These are phyloP conservation scores for Cebuella pygmaea DNA, from an alignment of 2,797 vertebrate genomes.

Conservation along the genomic window DNA sequence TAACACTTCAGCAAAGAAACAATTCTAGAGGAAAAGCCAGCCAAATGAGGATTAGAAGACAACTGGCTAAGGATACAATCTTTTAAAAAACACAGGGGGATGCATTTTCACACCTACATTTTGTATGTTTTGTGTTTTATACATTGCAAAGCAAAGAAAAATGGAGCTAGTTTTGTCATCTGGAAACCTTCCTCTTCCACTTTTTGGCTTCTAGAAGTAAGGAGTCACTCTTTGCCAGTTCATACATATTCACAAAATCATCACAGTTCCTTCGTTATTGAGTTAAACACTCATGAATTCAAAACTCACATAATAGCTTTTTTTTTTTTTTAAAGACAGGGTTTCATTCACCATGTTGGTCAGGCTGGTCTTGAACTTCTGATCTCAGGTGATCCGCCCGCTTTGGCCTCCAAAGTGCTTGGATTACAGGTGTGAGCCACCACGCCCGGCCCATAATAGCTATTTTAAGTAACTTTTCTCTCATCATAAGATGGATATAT, in stretches of 20 bases:
- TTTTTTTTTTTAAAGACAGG: no score
- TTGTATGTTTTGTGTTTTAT: not conserved
- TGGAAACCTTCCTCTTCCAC: not conserved
- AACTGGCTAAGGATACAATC: constrained; percentile 61
- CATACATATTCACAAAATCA: not conserved
- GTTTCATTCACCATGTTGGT: no score
- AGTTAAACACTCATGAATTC: not conserved
- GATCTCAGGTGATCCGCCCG: no score
- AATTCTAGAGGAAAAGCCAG: constrained; percentile 74
- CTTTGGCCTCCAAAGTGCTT: no score
- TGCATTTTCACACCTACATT: not conserved
- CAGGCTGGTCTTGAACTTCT: no score
- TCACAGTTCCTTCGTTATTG: not conserved
- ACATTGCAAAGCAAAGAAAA: not conserved
- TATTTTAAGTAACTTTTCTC: not conserved
- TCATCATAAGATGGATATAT: not conserved
- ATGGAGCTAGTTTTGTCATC: not conserved
- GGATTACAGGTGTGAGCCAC: no score
- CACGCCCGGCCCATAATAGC: not conserved
- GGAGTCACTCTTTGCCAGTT: not conserved
- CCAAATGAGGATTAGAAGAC: constrained; percentile 76
- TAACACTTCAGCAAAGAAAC: constrained; percentile 83
- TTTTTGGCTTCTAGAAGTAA: not conserved
- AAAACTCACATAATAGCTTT: not conserved
- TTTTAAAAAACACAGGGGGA: constrained; percentile 38